Evolutionary conservation across 1,140 invertebrate species (phyloP), one percentile per base, ranked within the genome.

Genomic region (Procambarus clarkii): DNA sequence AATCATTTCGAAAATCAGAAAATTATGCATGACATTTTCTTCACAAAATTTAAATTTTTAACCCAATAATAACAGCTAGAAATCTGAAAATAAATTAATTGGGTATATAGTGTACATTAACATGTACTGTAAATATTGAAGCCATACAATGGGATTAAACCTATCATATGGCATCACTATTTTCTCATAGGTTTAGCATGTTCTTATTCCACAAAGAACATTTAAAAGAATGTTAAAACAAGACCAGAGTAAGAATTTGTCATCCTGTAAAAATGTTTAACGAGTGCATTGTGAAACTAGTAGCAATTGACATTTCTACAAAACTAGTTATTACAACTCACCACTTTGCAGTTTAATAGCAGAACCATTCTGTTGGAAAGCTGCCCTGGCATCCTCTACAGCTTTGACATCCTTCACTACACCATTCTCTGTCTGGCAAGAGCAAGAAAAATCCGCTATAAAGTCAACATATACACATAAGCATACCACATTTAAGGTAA

Each of bases 341-440:
- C 91, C 91, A 78, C 74, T 88, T 45, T 88, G 88, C 3, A 92
- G 80, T 80, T 78, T 82, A 45, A 92, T 88, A 24, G 91, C 91
- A 21, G 86, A 84, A 64, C 91, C 91, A 44, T 92, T 92, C 76
- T 92, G 69, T 44, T 92, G 86, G 54, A 46, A 91, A 9, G 82
- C 48, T 45, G 64, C 11, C 21, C 45, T 60, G 24, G 74, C 21
- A 4, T 78, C 45, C 3, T 84, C 80, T 58, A 69, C 4, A 4
- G 11, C 46, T n/a, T 64, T 79, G 4, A 50, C 18, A 15, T 48
- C 15, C 77, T 71, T 80, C n/a, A 34, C 48, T 3, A 86, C 83
- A 18, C 76, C 74, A 79, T 85, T 85, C 58, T 84, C 82, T 11
- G 48, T 34, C 88, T 90, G 88, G 15, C 21, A n/a, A 69, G 34